Evolutionary conservation across 2,888 invertebrate species (phyloP).

Genomic region (Eupithecia insigniata): DNA sequence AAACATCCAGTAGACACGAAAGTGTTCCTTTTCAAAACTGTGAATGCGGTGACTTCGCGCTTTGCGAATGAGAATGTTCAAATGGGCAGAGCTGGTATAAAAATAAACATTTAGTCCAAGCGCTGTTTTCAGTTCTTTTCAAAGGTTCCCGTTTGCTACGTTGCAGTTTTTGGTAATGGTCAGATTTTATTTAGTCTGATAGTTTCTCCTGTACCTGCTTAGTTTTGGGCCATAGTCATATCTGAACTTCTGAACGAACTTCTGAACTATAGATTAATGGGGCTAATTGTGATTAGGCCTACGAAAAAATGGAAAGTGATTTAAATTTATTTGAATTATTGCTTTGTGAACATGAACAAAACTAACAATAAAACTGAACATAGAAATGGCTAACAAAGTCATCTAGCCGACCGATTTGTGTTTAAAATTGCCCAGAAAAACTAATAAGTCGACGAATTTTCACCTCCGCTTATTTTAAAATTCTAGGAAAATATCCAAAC

Average conservation of each 20-base stretch:
- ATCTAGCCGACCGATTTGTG: not conserved
- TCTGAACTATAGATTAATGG: not conserved
- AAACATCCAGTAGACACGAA: constrained; percentile 55
- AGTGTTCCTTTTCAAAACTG: constrained; percentile 64
- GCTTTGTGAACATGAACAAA: not conserved
- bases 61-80: constrained; percentile 53
- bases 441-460: not conserved
- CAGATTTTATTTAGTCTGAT: not conserved
- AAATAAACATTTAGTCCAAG: constrained; percentile 59
- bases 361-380: not conserved
- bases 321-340: not conserved
- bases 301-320: not conserved
- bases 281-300: not conserved
- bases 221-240: too few relatives aligned
- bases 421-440: not conserved
- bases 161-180: not conserved
- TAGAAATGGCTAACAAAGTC: not conserved
- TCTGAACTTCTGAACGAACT: too few relatives aligned
- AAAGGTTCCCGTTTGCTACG: constrained; percentile 19
- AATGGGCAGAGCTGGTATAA: constrained; percentile 49
- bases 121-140: constrained; percentile 33
- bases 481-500: not conserved
- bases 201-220: not conserved
- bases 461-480: not conserved
- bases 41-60: constrained; percentile 67